Evolutionary conservation across 2,113 vertebrate species (phyloP).

Genomic region (Melanerpes aurifrons): DNA sequence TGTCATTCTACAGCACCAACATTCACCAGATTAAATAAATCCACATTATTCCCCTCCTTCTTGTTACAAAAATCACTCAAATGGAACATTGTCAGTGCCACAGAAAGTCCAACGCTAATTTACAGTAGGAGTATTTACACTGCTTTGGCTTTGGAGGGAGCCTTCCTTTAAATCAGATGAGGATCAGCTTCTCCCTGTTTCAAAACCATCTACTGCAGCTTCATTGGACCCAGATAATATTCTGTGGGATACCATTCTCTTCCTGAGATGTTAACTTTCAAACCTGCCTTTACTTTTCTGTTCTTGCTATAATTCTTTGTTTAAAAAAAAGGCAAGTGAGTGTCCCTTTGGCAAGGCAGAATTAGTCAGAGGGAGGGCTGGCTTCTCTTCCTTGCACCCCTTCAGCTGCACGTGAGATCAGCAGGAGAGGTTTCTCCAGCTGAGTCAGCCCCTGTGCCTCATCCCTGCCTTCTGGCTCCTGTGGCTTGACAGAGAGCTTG

Average conservation of each 20-base stretch:
- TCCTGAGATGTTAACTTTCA: not conserved
- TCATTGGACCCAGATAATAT: not conserved
- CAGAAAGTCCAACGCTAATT: conserved; percentile 1
- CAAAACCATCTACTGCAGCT: not conserved
- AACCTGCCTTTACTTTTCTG: not conserved
- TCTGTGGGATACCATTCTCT: not conserved
- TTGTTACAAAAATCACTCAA: conserved; percentile 36
- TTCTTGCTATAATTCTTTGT: not conserved
- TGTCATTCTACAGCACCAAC: conserved; percentile 60
- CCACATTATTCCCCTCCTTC: conserved; percentile 59
- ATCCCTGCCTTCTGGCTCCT: not conserved
- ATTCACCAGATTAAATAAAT: conserved; percentile 71
- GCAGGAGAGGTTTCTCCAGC: not conserved
- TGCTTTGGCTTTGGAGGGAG: not conserved
- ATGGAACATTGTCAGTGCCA: conserved; percentile 48
- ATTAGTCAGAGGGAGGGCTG: not conserved
- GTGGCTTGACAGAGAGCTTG: not conserved
- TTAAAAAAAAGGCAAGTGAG: not conserved
- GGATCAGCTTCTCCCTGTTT: not conserved
- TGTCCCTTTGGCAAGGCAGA: not conserved
- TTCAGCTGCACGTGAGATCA: not conserved
- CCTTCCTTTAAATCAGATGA: not conserved
- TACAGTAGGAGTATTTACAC: conserved; percentile 42
- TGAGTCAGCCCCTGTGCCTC: not conserved
- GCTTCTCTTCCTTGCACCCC: not conserved